phyloP scores from a whole-genome alignment of 2,797 vertebrate genomes.

The Ispidina lecontei region DNA sequence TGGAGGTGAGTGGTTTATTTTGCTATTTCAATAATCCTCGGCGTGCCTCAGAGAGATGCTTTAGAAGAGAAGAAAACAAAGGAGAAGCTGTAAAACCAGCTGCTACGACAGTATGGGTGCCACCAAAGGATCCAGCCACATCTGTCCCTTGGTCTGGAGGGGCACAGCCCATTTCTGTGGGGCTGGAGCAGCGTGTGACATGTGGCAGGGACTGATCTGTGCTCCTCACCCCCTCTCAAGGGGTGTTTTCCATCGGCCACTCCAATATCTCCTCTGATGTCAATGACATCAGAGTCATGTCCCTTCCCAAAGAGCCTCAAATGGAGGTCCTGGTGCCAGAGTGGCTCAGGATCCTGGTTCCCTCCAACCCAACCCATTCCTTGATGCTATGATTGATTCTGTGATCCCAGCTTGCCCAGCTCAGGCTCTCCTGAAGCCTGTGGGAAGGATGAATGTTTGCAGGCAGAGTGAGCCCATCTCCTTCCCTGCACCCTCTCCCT shows the following conservation, averaged over 20 bases:
- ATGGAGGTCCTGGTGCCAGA: rapidly evolving
- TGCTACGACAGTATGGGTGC: rapidly evolving
- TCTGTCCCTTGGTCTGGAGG: not conserved
- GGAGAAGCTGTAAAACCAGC: not conserved
- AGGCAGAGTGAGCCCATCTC: not conserved
- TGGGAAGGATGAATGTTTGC: not conserved
- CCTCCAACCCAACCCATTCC: no score
- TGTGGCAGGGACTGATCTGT: rapidly evolving
- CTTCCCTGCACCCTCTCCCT: not conserved
- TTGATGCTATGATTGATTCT: no score
- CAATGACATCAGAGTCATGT: not conserved
- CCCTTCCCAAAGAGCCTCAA: not conserved
- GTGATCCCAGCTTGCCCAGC: not conserved
- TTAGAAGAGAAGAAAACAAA: not conserved
- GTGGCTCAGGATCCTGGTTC: no score
- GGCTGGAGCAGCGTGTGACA: not conserved
- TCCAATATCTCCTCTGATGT: not conserved
- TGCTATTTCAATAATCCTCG: not conserved
- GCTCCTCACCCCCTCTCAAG: not conserved
- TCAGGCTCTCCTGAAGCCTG: rapidly evolving
- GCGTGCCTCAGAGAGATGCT: rapidly evolving
- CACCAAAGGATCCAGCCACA: not conserved
- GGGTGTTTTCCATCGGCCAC: rapidly evolving
- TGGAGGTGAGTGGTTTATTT: not conserved
- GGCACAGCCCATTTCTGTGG: not conserved